Percentiles rank a stretch among this genome's conserved stretches.
phyloP scores from a whole-genome alignment of 1,140 invertebrate genomes.

The Drosophila varians region DNA sequence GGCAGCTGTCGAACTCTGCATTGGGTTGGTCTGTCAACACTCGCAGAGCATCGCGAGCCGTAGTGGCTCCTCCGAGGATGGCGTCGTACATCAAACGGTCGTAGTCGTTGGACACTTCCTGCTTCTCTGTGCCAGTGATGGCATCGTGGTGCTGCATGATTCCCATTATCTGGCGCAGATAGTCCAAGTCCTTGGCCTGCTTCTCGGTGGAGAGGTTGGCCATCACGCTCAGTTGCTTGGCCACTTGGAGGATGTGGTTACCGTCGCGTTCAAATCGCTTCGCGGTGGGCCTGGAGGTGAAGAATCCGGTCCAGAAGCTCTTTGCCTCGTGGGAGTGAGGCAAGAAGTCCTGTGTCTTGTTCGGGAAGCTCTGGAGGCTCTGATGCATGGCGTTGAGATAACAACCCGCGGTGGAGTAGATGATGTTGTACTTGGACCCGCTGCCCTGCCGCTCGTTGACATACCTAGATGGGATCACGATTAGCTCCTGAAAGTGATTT shows the following conservation, averaged over 20 bases:
- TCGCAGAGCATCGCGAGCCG: constrained; percentile 62
- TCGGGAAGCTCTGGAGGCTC: constrained; percentile 87
- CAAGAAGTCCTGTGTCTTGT: constrained; percentile 94
- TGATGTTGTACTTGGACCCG: constrained; percentile 85
- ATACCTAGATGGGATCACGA: neutral
- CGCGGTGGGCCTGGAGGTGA: constrained; percentile 93
- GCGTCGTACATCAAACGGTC: constrained; percentile 77
- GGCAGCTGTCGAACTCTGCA: constrained; percentile 85
- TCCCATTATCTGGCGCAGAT: constrained; percentile 86
- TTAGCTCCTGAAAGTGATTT: too few species aligned
- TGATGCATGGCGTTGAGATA: constrained; percentile 93
- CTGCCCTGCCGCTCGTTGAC: constrained; percentile 86
- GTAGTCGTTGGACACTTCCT: constrained; percentile 95
- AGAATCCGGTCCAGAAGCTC: constrained; percentile 97
- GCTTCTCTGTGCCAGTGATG: constrained; percentile 94
- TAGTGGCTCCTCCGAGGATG: constrained; percentile 48
- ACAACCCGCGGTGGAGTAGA: constrained; percentile 92
- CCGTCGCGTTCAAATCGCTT: constrained; percentile 91
- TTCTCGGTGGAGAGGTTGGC: constrained; percentile 42
- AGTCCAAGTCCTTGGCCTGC: constrained; percentile 70
- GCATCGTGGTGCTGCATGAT: constrained; percentile 97
- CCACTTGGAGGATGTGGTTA: constrained; percentile 91
- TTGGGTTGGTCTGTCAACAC: constrained; percentile 84
- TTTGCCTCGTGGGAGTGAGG: constrained; percentile 94
- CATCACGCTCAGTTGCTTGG: constrained; percentile 85